phyloP scores from a whole-genome alignment of 2,888 invertebrate species.

The Drosophila cognata region DNA sequence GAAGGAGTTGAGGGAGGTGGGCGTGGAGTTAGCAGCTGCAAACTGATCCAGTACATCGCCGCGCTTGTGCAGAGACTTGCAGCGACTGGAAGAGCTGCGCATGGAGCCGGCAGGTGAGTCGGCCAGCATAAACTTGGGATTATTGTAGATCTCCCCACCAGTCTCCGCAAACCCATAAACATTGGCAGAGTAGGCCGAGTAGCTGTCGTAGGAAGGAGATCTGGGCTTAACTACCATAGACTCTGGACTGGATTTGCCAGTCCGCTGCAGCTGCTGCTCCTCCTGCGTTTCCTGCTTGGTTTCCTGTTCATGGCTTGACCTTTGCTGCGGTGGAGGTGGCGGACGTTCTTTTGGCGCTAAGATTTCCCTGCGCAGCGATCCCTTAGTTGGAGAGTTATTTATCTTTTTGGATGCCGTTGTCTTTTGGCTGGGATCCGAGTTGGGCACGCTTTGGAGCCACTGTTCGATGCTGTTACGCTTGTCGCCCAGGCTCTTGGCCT shows the following conservation, averaged over 20 bases:
- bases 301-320: constrained; percentile 21
- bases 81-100: constrained; percentile 79
- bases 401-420: constrained; percentile 42
- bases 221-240: constrained; percentile 35
- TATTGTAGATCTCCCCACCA: constrained; percentile 84
- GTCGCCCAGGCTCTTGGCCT: constrained; percentile 87
- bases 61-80: constrained; percentile 75
- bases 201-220: constrained; percentile 61
- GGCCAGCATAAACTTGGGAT: constrained; percentile 84
- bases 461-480: constrained; percentile 91
- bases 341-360: constrained; percentile 82
- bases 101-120: constrained; percentile 83
- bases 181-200: constrained; percentile 69
- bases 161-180: constrained; percentile 81
- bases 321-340: constrained; percentile 79
- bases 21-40: constrained; percentile 82
- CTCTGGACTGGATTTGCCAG: constrained; percentile 45
- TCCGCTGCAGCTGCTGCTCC: constrained; percentile 14
- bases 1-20: constrained; percentile 79
- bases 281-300: constrained; percentile 2
- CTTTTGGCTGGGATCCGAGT: constrained; percentile 66
- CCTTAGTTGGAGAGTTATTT: constrained; percentile 50
- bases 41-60: constrained; percentile 83
- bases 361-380: constrained; percentile 66
- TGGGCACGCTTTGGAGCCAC: constrained; percentile 91